Evolutionary conservation across 2,888 invertebrate species (phyloP), one percentile per base, ranked within the genome.

Genomic region (Thyatira batis): DNA sequence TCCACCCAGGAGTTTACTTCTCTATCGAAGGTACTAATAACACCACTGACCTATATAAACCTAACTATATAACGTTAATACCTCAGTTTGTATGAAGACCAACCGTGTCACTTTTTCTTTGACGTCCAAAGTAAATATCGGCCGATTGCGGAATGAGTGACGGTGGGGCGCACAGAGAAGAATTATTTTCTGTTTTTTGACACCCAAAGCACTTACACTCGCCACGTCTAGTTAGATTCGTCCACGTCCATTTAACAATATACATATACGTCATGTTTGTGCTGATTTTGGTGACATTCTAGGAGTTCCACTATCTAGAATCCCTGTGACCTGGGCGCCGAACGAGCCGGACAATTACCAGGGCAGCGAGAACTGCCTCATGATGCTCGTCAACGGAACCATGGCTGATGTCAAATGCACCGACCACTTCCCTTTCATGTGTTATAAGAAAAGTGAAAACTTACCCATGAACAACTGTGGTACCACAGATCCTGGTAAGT

Each of bases 1-100:
- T 76, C 54, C 76, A 77, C 0, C 72, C 65, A 50, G 79, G 76
- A 49, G 69, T 72, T 51, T 78, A 63, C 53, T 60, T 63, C 17
- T 75, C 78, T 8, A 49, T 76, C 45, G 79, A 76, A 69, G 78
- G 78, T 76, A 60, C 49, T 48, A 23, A n/a, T n/a, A n/a, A n/a
- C n/a, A n/a, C n/a, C n/a, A n/a, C n/a, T n/a, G n/a, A n/a, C n/a
- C n/a, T n/a, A n/a, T n/a, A n/a, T n/a, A n/a, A n/a, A n/a, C n/a
- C n/a, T n/a, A n/a, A n/a, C n/a, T n/a, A n/a, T n/a, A n/a, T n/a
- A n/a, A n/a, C n/a, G n/a, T n/a, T n/a, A n/a, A n/a, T n/a, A n/a
- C n/a, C n/a, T n/a, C n/a, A n/a, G n/a, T n/a, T n/a, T n/a, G n/a
- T n/a, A n/a, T n/a, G n/a, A n/a, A n/a, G n/a, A n/a, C n/a, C n/a